Conservation (phyloP, 2,113 vertebrate genomes). For the Pogona vitticeps region DNA sequence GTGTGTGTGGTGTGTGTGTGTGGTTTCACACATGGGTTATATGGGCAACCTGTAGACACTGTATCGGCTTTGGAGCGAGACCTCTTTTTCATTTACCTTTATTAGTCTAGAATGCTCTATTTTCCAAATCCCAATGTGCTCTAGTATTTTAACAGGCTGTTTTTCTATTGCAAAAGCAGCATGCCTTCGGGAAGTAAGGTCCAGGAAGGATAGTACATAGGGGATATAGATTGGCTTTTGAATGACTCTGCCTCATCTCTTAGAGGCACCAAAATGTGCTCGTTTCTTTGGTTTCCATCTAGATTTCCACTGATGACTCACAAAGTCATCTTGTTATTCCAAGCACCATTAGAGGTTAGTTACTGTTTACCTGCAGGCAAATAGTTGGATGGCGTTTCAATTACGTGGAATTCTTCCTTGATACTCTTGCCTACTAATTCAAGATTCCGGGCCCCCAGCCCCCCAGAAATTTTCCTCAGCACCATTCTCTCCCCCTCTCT, state of each 20-base stretch:
- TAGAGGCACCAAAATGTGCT: background rate
- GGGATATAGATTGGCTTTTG: conserved; percentile 40
- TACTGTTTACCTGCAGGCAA: background rate
- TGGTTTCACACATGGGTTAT: too few species aligned
- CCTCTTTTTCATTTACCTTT: conserved; percentile 1
- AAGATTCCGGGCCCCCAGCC: too few species aligned
- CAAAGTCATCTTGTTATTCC: background rate
- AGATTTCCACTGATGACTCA: background rate
- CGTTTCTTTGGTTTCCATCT: conserved; percentile 15
- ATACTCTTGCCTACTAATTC: background rate
- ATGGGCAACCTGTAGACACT: background rate
- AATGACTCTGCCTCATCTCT: conserved; percentile 36
- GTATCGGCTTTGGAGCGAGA: background rate
- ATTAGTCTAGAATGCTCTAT: conserved; percentile 11
- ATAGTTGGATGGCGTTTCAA: background rate
- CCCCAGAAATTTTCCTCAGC: background rate
- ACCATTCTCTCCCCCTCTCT: too few species aligned
- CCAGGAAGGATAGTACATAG: background rate
- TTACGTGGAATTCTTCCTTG: background rate
- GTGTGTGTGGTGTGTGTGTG: too few species aligned
- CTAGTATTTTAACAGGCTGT: conserved; percentile 26
- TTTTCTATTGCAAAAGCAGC: conserved; percentile 32
- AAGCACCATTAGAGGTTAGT: background rate
- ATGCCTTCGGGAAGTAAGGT: conserved; percentile 23
- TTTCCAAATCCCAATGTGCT: conserved; percentile 5